A percentile compares a stretch with the other conserved stretches of the same genome.
These are phyloP conservation scores for Nyctereutes procyonoides DNA, from an alignment of 2,113 vertebrate species.

Conservation along the genomic window DNA sequence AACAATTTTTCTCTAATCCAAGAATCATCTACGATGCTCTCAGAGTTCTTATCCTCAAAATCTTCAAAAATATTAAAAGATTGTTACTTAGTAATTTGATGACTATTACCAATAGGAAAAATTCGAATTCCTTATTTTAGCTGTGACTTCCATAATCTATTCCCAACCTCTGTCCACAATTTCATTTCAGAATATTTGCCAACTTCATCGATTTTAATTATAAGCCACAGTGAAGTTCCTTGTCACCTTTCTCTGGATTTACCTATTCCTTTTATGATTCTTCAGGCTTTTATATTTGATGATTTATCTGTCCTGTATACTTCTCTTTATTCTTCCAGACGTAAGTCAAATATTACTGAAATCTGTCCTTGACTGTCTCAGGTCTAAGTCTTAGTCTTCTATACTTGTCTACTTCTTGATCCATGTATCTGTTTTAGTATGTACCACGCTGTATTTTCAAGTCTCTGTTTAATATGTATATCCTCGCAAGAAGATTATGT, in stretches of 20 bases:
- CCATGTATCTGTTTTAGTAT: background rate
- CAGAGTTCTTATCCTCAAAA: background rate
- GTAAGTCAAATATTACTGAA: background rate
- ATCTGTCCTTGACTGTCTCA: background rate
- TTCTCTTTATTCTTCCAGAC: constrained; percentile 6
- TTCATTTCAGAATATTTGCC: background rate
- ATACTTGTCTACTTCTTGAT: background rate
- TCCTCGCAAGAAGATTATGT: background rate
- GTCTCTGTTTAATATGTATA: background rate
- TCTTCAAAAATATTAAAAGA: background rate
- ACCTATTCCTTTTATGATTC: background rate
- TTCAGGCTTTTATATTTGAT: background rate
- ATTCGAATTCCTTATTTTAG: background rate
- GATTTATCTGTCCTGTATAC: background rate
- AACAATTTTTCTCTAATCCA: background rate
- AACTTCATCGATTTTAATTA: constrained; percentile 9
- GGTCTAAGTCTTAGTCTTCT: background rate
- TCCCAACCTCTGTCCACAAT: background rate
- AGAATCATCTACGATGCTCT: background rate
- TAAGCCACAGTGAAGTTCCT: background rate
- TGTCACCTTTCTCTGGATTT: background rate
- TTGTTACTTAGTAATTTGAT: background rate
- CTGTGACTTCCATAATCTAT: background rate
- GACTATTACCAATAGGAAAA: background rate
- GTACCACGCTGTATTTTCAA: background rate